Percentiles rank a stretch among this genome's conserved stretches.
These are phyloP conservation scores for Coreoperca whiteheadi DNA, from an alignment of 2,113 vertebrate genomes.

Conservation along the genomic window DNA sequence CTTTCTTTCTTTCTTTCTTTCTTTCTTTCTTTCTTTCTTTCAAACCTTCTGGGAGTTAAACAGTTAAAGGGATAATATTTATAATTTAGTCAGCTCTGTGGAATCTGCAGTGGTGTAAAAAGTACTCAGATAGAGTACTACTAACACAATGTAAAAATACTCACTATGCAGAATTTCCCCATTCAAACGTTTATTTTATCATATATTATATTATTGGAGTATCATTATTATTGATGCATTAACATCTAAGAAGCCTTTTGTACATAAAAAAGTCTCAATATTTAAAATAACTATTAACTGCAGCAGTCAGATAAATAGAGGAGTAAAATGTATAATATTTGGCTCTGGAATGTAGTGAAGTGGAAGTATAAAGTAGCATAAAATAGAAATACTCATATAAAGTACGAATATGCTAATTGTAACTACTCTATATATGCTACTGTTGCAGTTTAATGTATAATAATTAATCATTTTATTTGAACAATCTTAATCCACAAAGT, in stretches of 20 bases:
- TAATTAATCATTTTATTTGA: neutral
- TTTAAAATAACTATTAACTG: neutral
- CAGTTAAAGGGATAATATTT: too few species aligned
- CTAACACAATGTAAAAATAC: neutral
- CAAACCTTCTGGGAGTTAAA: too few species aligned
- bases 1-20: neutral
- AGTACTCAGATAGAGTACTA: too few species aligned
- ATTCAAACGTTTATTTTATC: neutral
- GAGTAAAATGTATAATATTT: neutral
- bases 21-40: neutral
- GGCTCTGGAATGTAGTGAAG: neutral
- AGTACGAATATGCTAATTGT: neutral
- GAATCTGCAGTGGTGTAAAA: neutral
- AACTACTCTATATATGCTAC: neutral
- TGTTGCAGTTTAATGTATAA: neutral
- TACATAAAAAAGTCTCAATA: neutral
- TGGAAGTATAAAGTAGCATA: neutral
- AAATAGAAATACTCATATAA: neutral
- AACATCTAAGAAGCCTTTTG: neutral
- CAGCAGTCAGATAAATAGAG: neutral
- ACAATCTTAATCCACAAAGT: neutral
- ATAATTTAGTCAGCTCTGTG: too few species aligned
- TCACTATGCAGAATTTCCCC: neutral
- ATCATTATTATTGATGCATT: neutral
- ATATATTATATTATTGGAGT: neutral